A percentile compares a stretch with the other conserved stretches of the same genome.
Evolutionary conservation across 2,888 invertebrate genomes (phyloP).

Genomic region (Tetragnatha montana): DNA sequence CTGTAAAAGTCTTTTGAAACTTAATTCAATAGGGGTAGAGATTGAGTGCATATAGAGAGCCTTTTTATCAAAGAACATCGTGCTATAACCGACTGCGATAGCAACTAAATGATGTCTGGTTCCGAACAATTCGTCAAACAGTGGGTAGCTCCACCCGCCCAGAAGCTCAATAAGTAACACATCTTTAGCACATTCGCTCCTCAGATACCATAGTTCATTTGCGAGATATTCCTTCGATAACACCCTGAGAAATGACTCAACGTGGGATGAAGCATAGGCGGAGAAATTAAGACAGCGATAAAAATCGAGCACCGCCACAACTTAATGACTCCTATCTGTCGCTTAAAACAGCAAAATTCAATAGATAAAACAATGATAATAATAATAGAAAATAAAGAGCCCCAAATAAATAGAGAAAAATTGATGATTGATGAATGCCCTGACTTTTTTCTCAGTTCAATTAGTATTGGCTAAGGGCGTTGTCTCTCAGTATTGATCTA

Average conservation of each 20-base stretch:
- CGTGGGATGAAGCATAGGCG: constrained; percentile 2
- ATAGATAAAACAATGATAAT: constrained; percentile 24
- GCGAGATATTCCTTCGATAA: not conserved
- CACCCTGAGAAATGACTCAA: not conserved
- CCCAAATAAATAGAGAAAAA: constrained; percentile 33
- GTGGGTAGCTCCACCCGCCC: not conserved
- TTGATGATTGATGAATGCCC: constrained; percentile 57
- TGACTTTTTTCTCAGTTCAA: constrained; percentile 49
- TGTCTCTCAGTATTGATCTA: constrained; percentile 64
- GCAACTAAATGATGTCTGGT: too few species aligned
- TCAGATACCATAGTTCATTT: not conserved
- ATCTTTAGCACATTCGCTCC: not conserved
- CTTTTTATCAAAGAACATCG: too few species aligned
- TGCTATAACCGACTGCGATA: too few species aligned
- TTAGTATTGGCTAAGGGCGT: constrained; percentile 69
- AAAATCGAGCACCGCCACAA: constrained; percentile 14
- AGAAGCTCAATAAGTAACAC: not conserved
- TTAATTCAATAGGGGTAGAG: too few species aligned
- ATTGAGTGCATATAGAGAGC: too few species aligned
- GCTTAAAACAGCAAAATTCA: constrained; percentile 20
- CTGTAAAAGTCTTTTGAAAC: too few species aligned
- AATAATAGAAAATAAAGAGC: constrained; percentile 12
- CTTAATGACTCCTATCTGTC: constrained; percentile 45
- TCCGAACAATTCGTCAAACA: too few species aligned
- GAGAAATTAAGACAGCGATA: not conserved